Base-by-base conservation (phyloP, 2,888 invertebrate species). In the Aphidoletes aphidimyza region DNA sequence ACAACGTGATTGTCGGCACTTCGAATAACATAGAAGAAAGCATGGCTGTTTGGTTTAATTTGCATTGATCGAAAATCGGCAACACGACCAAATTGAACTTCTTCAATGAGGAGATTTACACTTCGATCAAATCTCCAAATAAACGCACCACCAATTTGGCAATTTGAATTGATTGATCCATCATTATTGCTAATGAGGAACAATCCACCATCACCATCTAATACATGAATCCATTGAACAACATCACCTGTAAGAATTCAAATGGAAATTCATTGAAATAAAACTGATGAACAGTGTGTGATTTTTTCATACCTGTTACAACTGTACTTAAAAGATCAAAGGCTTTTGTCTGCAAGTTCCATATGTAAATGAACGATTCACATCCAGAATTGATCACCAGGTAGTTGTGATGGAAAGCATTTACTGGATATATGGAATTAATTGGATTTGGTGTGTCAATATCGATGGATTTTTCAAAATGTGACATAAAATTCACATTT, bases 181-280 rank as follows among this genome's bases (percentile, higher is more conserved):
- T 86, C 87, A 8, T 87, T 86, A 86, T 88, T 89, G 14, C 89
- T 89, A 42, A 90, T 86, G 34, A 90, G 91, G 78, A 90, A 86
- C 0, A 87, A 86, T 8, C 88, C 86, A 0, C 88, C 86, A 84
- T 88, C 87, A 30, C 86, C 69, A 22, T 84, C 83, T 3, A 86
- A 86, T 0, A 91, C 88, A 0, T 89, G 87, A 5, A 90, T 87
- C 87, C 91, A 90, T 87, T 91, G 89, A 39, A 89, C 88, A 1
- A 93, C 87, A 19, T 87, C 87, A 2, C 93, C 93, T 39, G 91
- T 91, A 85, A n/a, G n/a, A n/a, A n/a, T n/a, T n/a, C n/a, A n/a
- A n/a, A n/a, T n/a, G n/a, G n/a, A n/a, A n/a, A n/a, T n/a, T n/a
- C n/a, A n/a, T n/a, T n/a, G n/a, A n/a, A n/a, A n/a, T n/a, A n/a